Conservation (phyloP, 2,113 vertebrate species). For the Trachemys scripta region DNA sequence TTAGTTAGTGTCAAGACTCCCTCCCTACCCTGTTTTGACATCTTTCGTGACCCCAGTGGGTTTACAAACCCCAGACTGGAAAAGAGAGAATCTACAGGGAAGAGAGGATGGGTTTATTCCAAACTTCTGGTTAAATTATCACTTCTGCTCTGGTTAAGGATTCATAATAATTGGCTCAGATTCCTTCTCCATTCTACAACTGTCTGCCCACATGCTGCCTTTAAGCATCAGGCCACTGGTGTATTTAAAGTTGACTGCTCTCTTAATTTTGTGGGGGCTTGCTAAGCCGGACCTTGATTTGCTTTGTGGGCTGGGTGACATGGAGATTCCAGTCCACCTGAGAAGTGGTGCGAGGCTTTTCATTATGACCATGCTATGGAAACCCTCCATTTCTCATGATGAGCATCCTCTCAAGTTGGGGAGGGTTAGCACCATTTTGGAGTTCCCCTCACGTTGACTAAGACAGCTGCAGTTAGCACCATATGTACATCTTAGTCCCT, state of each 20-base stretch:
- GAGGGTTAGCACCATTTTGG: background rate
- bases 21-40: background rate
- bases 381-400: background rate
- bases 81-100: background rate
- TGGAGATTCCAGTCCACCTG: background rate
- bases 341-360: background rate
- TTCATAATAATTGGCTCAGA: conserved; percentile 24
- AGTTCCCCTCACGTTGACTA: background rate
- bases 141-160: conserved; percentile 29
- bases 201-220: conserved; percentile 44
- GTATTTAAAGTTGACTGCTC: conserved; percentile 6
- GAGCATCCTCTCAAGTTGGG: background rate
- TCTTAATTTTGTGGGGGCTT: background rate
- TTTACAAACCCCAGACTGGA: background rate
- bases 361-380: accelerated
- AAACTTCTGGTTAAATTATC: background rate
- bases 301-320: background rate
- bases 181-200: conserved; percentile 3
- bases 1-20: background rate
- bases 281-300: background rate
- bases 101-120: background rate
- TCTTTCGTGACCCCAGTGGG: background rate
- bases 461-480: background rate
- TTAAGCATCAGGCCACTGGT: background rate
- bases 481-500: background rate